Evolutionary conservation across 2,888 invertebrate genomes (phyloP).

Genomic region (Diaprepes abbreviatus): DNA sequence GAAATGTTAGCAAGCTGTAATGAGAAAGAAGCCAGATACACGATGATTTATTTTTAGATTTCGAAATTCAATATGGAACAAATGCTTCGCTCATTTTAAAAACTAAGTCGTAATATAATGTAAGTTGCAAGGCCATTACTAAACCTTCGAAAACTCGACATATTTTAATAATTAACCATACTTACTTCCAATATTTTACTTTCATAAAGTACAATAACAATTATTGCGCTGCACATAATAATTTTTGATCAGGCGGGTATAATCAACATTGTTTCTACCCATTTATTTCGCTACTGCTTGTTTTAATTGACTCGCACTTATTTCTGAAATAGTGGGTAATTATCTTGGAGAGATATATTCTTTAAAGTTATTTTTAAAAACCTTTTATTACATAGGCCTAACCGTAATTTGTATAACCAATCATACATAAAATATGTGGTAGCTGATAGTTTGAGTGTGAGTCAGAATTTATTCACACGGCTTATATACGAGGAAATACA

Average conservation of each 20-base stretch:
- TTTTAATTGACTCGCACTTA: constrained; percentile 21
- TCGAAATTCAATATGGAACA: background rate
- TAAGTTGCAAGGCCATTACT: background rate
- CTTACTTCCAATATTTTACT: constrained; percentile 5
- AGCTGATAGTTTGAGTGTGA: background rate
- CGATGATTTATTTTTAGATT: no score
- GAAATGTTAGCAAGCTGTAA: no score
- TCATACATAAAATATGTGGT: background rate
- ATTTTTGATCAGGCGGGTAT: constrained; percentile 19
- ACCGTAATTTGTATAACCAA: constrained; percentile 1
- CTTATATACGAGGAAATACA: background rate
- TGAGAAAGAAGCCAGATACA: no score
- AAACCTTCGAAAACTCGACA: background rate
- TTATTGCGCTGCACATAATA: background rate
- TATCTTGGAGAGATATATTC: constrained; percentile 23
- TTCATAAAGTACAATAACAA: constrained; percentile 8
- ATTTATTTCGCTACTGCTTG: constrained; percentile 8
- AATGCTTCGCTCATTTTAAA: background rate
- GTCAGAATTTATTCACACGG: background rate
- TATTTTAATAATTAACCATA: background rate
- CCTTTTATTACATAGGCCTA: constrained; percentile 2
- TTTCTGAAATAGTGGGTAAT: constrained; percentile 20
- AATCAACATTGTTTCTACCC: constrained; percentile 16
- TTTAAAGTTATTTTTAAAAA: constrained; percentile 21
- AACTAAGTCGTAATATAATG: background rate